Evolutionary conservation across 2,888 invertebrate species (phyloP), one percentile per base, ranked within the genome.

Genomic region (Cephus sareptanus): DNA sequence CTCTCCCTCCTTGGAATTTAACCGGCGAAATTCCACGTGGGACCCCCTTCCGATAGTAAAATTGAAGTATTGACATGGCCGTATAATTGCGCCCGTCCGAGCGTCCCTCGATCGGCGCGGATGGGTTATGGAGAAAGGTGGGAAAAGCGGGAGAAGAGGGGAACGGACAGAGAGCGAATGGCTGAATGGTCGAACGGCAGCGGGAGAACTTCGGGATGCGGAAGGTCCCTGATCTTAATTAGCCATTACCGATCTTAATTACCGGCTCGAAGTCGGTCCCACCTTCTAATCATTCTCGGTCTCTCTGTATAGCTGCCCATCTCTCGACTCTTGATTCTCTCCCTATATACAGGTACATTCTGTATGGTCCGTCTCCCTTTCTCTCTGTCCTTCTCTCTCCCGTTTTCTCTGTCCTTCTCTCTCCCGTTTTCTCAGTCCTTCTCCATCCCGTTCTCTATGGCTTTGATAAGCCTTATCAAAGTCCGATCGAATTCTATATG

Each of bases 371-470:
- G 31, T 73, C 76, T n/a, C 73, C n/a, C n/a, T 69, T 76, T 69
- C 68, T 75, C 75, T 70, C 76, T 74, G 78, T 73, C 79, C 34
- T 77, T 76, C 74, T 79, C 78, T 76, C 23, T 56, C 9, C 56
- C 23, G 9, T 56, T 23, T 23, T 9, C 40, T 23, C 76, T 74
- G 78, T 73, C 79, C 34, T 77, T 76, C 74, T 79, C 78, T 73
- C 76, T n/a, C 73, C n/a, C n/a, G 56, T 76, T 69, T 40, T 75
- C 75, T 70, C 76, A 73, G 78, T 73, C 79, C 34, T 77, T 76
- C 74, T 79, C 78, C 76, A 9, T 56, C 9, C 56, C 23, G 9
- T 56, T 23, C 40, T 9, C 40, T 23, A 23, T 56, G 23, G 23
- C 56, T 56, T 2, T 2, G 56, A 56, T 56, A 56, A 56, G 56